Conservation (phyloP, 2,113 vertebrate genomes). For the Pachycephala philippinensis region DNA sequence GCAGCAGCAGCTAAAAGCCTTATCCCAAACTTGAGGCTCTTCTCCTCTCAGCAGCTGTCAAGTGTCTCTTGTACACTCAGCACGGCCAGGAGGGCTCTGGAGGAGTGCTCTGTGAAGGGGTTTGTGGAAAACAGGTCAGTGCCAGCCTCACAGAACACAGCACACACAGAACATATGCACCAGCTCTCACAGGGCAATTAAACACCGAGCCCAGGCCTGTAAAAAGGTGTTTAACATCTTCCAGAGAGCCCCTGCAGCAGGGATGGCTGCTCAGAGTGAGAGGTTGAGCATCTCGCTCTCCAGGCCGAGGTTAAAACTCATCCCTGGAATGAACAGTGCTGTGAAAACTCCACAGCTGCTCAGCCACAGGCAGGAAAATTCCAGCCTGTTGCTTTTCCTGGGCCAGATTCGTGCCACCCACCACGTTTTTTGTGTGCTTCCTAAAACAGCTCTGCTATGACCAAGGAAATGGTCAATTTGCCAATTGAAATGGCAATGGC, state of each 20-base stretch:
- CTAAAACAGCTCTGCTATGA: neutral
- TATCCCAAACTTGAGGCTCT: neutral
- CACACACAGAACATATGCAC: accelerated
- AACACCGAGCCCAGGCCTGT: neutral
- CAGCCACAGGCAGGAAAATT: neutral
- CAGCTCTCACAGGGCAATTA: neutral
- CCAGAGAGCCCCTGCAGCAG: neutral
- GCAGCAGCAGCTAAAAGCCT: neutral
- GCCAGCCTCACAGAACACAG: neutral
- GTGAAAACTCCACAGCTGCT: neutral
- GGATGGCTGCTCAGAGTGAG: accelerated
- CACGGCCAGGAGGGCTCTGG: neutral
- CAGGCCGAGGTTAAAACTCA: neutral
- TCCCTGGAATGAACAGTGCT: neutral
- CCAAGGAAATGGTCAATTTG: too few species aligned
- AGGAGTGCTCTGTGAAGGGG: neutral
- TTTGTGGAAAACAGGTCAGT: neutral
- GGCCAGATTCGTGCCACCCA: accelerated
- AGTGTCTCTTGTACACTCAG: neutral
- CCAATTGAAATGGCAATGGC: too few species aligned
- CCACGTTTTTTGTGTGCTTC: neutral
- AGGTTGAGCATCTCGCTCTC: accelerated
- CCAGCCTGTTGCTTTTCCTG: neutral
- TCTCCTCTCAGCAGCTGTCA: neutral
- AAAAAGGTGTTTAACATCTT: neutral